A percentile compares a stretch with the other conserved stretches of the same genome.
phyloP scores from a whole-genome alignment of 2,888 invertebrate species.

The Entomobrya proxima region DNA sequence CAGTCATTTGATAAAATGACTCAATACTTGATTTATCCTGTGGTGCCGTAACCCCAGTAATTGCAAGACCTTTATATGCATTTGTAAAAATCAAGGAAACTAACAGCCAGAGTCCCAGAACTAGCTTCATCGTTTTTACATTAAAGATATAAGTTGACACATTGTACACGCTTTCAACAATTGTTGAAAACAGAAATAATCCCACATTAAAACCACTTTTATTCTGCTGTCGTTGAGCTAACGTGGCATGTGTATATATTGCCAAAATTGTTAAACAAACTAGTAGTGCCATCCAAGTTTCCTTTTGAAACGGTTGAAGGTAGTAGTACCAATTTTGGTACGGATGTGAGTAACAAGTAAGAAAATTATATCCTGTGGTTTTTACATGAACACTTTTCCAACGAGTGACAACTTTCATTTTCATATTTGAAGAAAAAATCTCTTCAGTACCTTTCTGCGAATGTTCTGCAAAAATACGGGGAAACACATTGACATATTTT shows the following conservation, averaged over 20 bases:
- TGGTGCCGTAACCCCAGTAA: neutral
- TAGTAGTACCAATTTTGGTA: neutral
- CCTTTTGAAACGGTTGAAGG: neutral
- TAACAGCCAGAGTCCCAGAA: neutral
- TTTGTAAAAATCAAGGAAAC: neutral
- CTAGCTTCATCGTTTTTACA: neutral
- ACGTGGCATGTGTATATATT: neutral
- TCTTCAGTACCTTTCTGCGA: too few species aligned
- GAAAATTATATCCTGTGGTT: neutral
- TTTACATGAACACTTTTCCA: too few species aligned
- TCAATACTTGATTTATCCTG: neutral
- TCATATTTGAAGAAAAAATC: too few species aligned
- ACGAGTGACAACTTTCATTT: too few species aligned
- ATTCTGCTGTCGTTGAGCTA: neutral
- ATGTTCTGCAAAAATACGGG: too few species aligned
- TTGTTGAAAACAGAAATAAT: neutral
- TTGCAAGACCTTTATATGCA: neutral
- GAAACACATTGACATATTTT: too few species aligned
- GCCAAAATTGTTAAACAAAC: neutral
- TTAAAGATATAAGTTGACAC: neutral
- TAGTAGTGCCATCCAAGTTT: neutral
- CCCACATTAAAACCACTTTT: neutral
- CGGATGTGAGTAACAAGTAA: neutral
- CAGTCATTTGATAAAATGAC: neutral
- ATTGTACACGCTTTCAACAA: neutral